A percentile compares a stretch with the other conserved stretches of the same genome.
Evolutionary conservation across 2,888 invertebrate genomes (phyloP).

Genomic region (Tetanocera ferruginea): DNA sequence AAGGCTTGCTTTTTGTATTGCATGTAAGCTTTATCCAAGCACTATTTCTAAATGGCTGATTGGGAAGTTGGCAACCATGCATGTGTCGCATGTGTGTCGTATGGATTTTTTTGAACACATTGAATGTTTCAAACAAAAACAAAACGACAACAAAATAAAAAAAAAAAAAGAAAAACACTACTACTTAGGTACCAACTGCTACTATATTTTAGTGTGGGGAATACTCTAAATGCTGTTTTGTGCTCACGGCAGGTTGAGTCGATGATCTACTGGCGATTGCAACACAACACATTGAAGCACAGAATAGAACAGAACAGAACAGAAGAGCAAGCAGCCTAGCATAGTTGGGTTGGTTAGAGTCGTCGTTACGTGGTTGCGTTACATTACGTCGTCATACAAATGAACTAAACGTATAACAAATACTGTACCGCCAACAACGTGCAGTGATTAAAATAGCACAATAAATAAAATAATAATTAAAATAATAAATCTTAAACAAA

Average conservation of each 20-base stretch:
- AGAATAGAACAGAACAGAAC: neutral
- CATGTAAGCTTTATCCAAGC: too few relatives aligned
- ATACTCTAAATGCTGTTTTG: constrained; percentile 17
- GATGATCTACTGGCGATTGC: constrained; percentile 66
- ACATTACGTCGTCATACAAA: constrained; percentile 12
- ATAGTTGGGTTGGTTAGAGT: neutral
- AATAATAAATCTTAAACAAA: neutral
- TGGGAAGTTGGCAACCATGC: neutral
- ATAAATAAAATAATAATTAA: neutral
- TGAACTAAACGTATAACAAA: neutral
- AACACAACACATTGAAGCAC: constrained; percentile 52
- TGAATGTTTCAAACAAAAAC: neutral
- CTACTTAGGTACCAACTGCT: constrained; percentile 41
- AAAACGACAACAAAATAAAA: neutral
- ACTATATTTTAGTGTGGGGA: neutral
- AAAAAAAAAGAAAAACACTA: constrained; percentile 39
- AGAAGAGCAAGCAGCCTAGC: too few relatives aligned
- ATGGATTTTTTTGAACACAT: neutral
- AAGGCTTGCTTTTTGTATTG: too few relatives aligned
- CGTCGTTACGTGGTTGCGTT: constrained; percentile 10
- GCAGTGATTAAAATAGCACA: neutral
- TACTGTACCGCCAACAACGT: neutral
- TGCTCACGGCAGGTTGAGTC: constrained; percentile 54
- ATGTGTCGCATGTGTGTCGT: neutral
- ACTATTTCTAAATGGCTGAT: too few relatives aligned